These are phyloP conservation scores for Pemphredon lugubris DNA, from an alignment of 2,888 invertebrate genomes.

Conservation along the genomic window DNA sequence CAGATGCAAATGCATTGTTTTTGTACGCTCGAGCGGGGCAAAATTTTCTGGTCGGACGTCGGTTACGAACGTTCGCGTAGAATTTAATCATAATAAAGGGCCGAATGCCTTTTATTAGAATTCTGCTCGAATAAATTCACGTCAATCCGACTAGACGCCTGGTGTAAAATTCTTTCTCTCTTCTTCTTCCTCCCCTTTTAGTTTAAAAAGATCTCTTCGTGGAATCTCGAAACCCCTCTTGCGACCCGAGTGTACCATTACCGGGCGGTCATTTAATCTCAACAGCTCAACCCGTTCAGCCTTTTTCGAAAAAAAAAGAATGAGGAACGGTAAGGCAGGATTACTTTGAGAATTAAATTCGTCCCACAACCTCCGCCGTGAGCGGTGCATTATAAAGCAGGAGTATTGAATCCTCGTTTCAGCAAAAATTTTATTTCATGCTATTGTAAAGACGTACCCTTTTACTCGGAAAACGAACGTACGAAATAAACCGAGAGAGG, in stretches of 20 bases:
- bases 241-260: conserved; percentile 2
- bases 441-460: too few relatives aligned
- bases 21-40: too few relatives aligned
- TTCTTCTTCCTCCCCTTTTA: neutral
- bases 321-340: neutral
- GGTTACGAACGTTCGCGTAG: conserved; percentile 29
- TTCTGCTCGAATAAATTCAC: conserved; percentile 23
- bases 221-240: conserved; percentile 27
- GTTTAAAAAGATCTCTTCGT: neutral
- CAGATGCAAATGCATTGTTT: too few relatives aligned
- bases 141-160: conserved; percentile 26
- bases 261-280: conserved; percentile 1
- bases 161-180: conserved; percentile 3
- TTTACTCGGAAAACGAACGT: too few relatives aligned
- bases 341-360: neutral
- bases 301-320: neutral
- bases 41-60: too few relatives aligned
- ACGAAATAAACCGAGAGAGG: too few relatives aligned
- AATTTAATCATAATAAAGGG: conserved; percentile 44
- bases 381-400: too few relatives aligned
- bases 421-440: too few relatives aligned
- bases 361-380: too few relatives aligned
- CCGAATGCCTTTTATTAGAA: conserved; percentile 23
- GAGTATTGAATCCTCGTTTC: too few relatives aligned
- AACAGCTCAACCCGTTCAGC: neutral